Percentiles rank a stretch among this genome's conserved stretches.
phyloP scores from a whole-genome alignment of 2,888 invertebrate species.

The Diaperis boleti region DNA sequence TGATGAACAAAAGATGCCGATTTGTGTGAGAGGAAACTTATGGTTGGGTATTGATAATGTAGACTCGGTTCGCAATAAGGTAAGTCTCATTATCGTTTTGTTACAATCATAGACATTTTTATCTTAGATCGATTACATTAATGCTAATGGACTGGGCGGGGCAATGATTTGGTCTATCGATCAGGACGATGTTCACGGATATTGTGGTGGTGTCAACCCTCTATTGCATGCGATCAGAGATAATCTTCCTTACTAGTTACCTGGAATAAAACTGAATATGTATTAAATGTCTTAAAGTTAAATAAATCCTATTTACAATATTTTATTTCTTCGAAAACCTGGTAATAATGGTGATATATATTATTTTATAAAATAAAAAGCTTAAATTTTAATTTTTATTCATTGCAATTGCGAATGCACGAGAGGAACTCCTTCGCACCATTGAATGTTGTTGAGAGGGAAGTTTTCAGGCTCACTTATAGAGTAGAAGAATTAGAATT shows the following conservation, averaged over 20 bases:
- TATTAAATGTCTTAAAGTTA: no score
- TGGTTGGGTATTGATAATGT: conserved; percentile 54
- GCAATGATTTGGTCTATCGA: conserved; percentile 53
- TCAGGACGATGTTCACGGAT: conserved; percentile 48
- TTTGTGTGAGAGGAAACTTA: conserved; percentile 48
- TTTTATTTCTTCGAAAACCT: no score
- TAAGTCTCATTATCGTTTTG: conserved; percentile 24
- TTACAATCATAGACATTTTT: not conserved
- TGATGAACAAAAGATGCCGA: conserved; percentile 50
- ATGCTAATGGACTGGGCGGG: conserved; percentile 44
- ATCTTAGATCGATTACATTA: conserved; percentile 17
- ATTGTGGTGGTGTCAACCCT: conserved; percentile 47
- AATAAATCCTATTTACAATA: no score
- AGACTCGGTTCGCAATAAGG: conserved; percentile 49
- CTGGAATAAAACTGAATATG: no score
- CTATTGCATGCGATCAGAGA: conserved; percentile 46
- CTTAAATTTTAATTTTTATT: no score
- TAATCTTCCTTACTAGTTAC: conserved; percentile 10
- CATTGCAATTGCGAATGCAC: no score
- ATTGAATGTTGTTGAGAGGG: no score
- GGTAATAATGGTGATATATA: no score
- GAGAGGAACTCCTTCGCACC: no score
- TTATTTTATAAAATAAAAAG: no score
- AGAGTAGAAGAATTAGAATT: no score
- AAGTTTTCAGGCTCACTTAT: no score